Percentiles rank a stretch among this genome's conserved stretches.
Conservation (phyloP, 2,888 invertebrate species). For the Incurvaria masculella region DNA sequence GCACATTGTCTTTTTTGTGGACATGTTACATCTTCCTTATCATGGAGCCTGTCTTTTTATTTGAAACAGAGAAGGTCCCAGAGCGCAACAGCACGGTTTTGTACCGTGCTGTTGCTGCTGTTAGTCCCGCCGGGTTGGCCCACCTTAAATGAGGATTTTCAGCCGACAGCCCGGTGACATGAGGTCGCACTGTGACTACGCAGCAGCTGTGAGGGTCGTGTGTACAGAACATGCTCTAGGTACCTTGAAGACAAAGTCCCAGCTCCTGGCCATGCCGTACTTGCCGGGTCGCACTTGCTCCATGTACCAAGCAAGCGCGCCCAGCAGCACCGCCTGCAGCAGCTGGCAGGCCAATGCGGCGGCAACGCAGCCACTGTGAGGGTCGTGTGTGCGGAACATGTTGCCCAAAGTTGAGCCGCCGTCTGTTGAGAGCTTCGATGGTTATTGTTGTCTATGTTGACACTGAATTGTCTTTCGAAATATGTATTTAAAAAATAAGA, state of each 20-base stretch:
- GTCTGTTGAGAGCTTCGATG: conserved; percentile 30
- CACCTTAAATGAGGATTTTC: too few relatives aligned
- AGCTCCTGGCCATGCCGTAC: conserved; percentile 64
- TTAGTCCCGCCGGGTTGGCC: too few relatives aligned
- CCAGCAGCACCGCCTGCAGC: conserved; percentile 38
- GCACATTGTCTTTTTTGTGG: too few relatives aligned
- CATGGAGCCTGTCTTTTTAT: too few relatives aligned
- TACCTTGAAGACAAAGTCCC: conserved; percentile 62
- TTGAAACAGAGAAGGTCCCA: too few relatives aligned
- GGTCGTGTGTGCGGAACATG: conserved; percentile 15
- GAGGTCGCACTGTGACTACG: conserved; percentile 14
- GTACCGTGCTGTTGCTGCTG: too few relatives aligned
- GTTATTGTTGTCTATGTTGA: too few relatives aligned
- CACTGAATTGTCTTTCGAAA: too few relatives aligned
- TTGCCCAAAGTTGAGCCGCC: conserved; percentile 19
- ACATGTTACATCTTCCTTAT: too few relatives aligned
- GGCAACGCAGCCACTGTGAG: conserved; percentile 14
- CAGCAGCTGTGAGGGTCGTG: conserved; percentile 12
- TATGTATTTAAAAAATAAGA: too few relatives aligned
- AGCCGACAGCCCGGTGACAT: too few relatives aligned
- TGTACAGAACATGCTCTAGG: conserved; percentile 18
- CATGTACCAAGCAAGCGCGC: conserved; percentile 55
- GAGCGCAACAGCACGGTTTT: too few relatives aligned
- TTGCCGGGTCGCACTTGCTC: conserved; percentile 59
- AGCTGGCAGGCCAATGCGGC: conserved; percentile 22